Percentiles rank a stretch among this genome's conserved stretches.
These are phyloP conservation scores for Embiotoca jacksoni DNA, from an alignment of 2,113 vertebrate genomes.

Conservation along the genomic window DNA sequence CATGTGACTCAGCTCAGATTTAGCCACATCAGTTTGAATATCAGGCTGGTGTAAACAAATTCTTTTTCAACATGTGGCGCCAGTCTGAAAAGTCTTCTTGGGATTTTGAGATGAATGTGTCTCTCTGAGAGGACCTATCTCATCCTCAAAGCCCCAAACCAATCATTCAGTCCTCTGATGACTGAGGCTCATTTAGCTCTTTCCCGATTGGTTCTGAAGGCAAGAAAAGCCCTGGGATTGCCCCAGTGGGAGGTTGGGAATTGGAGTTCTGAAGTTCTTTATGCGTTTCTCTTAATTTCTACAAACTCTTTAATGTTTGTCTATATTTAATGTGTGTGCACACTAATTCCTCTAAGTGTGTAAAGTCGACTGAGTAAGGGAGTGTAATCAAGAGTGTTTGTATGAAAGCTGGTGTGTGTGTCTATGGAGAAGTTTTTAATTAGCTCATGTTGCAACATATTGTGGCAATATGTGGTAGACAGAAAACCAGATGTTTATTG, in stretches of 20 bases:
- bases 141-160: constrained; percentile 74
- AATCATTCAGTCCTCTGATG: constrained; percentile 79
- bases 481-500: constrained; percentile 77
- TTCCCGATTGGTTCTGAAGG: constrained; percentile 74
- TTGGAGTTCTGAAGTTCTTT: constrained; percentile 77
- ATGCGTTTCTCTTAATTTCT: constrained; percentile 77
- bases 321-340: constrained; percentile 57
- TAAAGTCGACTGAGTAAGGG: constrained; percentile 13
- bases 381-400: constrained; percentile 53
- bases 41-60: constrained; percentile 43
- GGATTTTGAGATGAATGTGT: constrained; percentile 51
- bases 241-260: constrained; percentile 77
- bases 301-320: constrained; percentile 75
- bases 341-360: constrained; percentile 30
- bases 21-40: constrained; percentile 29
- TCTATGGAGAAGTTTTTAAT: constrained; percentile 70
- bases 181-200: constrained; percentile 72
- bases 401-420: constrained; percentile 37
- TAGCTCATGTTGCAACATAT: constrained; percentile 72
- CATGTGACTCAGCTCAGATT: constrained; percentile 45
- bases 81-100: constrained; percentile 48
- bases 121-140: constrained; percentile 61
- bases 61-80: constrained; percentile 42
- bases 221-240: constrained; percentile 68
- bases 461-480: constrained; percentile 71